phyloP scores from a whole-genome alignment of 2,113 vertebrate genomes.

The Perca flavescens region DNA sequence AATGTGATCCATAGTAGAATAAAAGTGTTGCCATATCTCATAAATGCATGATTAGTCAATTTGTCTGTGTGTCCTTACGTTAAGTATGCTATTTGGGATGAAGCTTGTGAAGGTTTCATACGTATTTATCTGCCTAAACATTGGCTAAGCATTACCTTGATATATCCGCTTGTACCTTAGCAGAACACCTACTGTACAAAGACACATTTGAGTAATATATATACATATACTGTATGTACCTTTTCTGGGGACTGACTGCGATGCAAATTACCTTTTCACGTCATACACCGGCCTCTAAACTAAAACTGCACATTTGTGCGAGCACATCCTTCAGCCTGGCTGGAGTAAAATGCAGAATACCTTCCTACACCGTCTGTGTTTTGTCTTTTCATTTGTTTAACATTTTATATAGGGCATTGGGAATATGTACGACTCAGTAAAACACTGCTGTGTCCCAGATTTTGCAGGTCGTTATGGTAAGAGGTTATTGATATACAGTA shows the following conservation, averaged over 20 bases:
- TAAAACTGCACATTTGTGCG: slow-evolving; percentile 27
- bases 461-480: slow-evolving; percentile 53
- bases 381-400: slow-evolving; percentile 49
- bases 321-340: slow-evolving; percentile 13
- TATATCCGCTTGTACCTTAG: slow-evolving; percentile 45
- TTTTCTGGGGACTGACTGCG: slow-evolving; percentile 49
- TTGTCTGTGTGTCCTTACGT: slow-evolving; percentile 32
- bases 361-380: slow-evolving; percentile 41
- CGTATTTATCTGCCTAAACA: slow-evolving; percentile 65
- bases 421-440: slow-evolving; percentile 47
- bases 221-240: slow-evolving; percentile 3
- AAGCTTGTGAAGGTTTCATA: slow-evolving; percentile 32
- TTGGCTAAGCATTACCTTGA: slow-evolving; percentile 63
- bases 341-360: slow-evolving; percentile 10
- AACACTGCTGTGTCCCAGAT: slow-evolving; percentile 62
- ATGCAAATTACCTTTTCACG: slow-evolving; percentile 68
- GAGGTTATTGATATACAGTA: slow-evolving; percentile 60
- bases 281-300: slow-evolving; percentile 25
- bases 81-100: slow-evolving; percentile 58
- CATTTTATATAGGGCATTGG: slow-evolving; percentile 58
- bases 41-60: slow-evolving; percentile 56
- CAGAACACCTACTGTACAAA: slow-evolving; percentile 51
- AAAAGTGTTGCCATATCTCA: slow-evolving; percentile 11
- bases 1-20: slow-evolving; percentile 23
- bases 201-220: slow-evolving; percentile 43